phyloP scores from a whole-genome alignment of 1,140 invertebrate species.

The Idris sp. region DNA sequence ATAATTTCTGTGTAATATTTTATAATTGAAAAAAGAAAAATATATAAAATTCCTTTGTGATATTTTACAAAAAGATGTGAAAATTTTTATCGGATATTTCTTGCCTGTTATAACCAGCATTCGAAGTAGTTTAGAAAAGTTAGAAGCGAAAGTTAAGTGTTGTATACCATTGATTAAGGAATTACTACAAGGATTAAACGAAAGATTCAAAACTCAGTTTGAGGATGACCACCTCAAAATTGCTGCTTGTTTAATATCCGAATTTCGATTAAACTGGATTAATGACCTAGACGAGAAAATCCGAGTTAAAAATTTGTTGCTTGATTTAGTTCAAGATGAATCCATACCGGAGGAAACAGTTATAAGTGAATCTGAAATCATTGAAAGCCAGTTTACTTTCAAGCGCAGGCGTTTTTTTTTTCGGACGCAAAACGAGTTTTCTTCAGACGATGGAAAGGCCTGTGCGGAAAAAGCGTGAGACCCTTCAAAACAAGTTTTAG shows the following conservation, averaged over 20 bases:
- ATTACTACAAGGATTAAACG: background rate
- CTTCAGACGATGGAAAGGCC: too few species aligned
- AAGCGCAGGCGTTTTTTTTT: too few species aligned
- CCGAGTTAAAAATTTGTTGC: background rate
- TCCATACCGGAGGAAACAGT: background rate
- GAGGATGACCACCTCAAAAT: background rate
- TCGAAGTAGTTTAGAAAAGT: background rate
- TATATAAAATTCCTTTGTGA: background rate
- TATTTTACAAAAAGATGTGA: constrained; percentile 3
- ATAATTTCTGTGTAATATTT: constrained; percentile 4
- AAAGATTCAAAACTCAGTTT: constrained; percentile 1
- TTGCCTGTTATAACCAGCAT: constrained; percentile 1
- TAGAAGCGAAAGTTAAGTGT: background rate
- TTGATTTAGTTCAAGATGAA: background rate
- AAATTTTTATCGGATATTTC: constrained; percentile 4
- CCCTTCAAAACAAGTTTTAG: too few species aligned
- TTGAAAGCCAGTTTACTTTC: too few species aligned
- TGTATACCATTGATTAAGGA: background rate
- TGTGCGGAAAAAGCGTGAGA: too few species aligned
- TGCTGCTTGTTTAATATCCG: background rate
- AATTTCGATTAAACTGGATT: background rate
- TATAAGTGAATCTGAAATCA: background rate
- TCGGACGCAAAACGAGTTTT: too few species aligned
- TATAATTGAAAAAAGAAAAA: background rate
- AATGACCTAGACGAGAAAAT: background rate